phyloP scores from a whole-genome alignment of 2,797 vertebrate species.

The Champsocephalus gunnari region DNA sequence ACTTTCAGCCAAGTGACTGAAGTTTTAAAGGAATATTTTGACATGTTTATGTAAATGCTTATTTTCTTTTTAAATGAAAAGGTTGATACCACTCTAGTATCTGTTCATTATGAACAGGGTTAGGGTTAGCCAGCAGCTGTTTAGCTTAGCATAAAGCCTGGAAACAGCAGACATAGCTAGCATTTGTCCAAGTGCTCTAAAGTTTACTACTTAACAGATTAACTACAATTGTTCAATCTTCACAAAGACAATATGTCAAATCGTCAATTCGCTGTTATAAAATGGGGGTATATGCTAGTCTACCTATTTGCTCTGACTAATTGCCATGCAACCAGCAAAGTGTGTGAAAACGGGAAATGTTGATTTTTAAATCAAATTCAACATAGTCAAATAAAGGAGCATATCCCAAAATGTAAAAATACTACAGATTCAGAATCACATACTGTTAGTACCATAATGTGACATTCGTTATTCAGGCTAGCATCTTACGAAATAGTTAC shows the following conservation, averaged over 20 bases:
- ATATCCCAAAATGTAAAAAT: no score
- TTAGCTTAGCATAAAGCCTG: not conserved
- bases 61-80: slow-evolving; percentile 4
- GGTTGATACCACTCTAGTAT: not conserved
- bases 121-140: not conserved
- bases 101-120: not conserved
- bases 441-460: not conserved
- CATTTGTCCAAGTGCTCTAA: not conserved
- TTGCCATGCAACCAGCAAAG: no score
- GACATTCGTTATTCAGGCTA: not conserved
- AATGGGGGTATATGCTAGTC: no score
- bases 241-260: not conserved
- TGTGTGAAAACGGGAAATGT: no score
- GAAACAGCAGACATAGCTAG: not conserved
- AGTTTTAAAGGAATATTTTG: slow-evolving; percentile 1
- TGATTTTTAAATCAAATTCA: no score
- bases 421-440: no score
- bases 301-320: no score
- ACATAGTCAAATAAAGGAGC: no score
- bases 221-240: not conserved
- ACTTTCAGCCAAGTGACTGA: slow-evolving; percentile 10
- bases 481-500: not conserved
- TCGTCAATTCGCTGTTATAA: not conserved
- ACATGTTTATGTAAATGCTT: not conserved
- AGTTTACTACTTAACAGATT: not conserved